Percentiles rank a stretch among this genome's conserved stretches.
Conservation (phyloP, 2,113 vertebrate species). For the Pelecanus crispus region DNA sequence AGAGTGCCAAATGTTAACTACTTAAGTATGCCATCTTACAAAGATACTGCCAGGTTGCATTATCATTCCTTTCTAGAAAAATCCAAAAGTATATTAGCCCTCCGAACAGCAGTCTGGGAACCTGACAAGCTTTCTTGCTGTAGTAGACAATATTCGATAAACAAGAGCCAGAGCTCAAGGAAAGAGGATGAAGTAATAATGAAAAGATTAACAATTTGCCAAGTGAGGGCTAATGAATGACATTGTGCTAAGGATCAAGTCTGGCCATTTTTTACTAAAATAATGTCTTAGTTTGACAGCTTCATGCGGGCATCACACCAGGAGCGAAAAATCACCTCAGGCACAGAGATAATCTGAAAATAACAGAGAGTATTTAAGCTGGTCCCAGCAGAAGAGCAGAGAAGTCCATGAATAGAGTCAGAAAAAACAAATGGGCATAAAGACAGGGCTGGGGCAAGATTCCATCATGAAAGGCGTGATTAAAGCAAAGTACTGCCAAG, state of each 20-base stretch:
- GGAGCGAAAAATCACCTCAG: not conserved
- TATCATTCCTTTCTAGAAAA: not conserved
- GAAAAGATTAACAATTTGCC: slow-evolving; percentile 5
- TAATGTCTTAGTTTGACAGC: not conserved
- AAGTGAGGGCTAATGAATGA: not conserved
- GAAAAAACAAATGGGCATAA: not conserved
- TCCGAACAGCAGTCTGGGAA: not conserved
- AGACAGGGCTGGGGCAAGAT: not conserved
- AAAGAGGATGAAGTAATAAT: not conserved
- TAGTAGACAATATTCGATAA: not conserved
- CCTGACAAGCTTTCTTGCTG: not conserved
- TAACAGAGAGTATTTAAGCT: not conserved
- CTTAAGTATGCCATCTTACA: not conserved
- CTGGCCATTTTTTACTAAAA: not conserved
- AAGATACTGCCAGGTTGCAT: not conserved
- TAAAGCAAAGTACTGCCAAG: not conserved
- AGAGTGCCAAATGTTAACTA: not conserved
- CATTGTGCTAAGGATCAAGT: not conserved
- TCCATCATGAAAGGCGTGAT: not conserved
- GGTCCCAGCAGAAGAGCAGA: not conserved
- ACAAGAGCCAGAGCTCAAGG: not conserved
- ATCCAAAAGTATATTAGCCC: not conserved
- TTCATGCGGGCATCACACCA: not conserved
- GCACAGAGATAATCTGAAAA: not conserved
- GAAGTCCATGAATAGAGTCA: not conserved